Conservation (phyloP, 2,113 vertebrate species). For the Hystrix cristata region DNA sequence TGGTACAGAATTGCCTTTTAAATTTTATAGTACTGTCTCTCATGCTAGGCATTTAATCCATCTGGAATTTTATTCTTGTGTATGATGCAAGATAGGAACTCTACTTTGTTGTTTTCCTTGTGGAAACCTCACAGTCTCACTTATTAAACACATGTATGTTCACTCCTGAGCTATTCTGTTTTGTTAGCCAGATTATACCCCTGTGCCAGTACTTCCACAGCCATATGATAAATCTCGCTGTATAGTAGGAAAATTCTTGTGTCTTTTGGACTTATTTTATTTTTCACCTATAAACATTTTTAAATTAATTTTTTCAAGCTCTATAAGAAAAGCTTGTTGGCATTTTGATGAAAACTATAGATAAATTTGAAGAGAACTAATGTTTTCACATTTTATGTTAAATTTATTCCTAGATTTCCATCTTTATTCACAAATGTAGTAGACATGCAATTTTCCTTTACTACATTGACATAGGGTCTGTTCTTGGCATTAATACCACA, state of each 20-base stretch:
- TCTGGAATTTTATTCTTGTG: not conserved
- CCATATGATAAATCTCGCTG: not conserved
- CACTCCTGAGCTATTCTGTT: not conserved
- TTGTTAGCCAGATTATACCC: not conserved
- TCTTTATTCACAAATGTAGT: not conserved
- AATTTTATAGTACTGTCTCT: not conserved
- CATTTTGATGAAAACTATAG: constrained; percentile 8
- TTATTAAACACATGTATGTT: not conserved
- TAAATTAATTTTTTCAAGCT: constrained; percentile 6
- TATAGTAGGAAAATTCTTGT: not conserved
- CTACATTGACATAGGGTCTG: not conserved
- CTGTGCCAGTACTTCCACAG: not conserved
- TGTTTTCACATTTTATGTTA: not conserved
- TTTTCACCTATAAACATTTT: not conserved
- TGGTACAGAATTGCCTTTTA: not conserved
- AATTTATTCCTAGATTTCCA: constrained; percentile 23
- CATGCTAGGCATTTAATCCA: not conserved
- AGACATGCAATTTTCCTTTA: not conserved
- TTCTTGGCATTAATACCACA: not conserved
- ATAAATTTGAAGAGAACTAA: not conserved
- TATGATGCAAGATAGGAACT: not conserved
- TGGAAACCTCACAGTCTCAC: not conserved
- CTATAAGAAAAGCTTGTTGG: not conserved
- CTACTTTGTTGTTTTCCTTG: not conserved
- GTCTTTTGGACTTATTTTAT: not conserved